These are phyloP conservation scores for Solenopsis fugax DNA, from an alignment of 1,140 invertebrate species.

Conservation along the genomic window DNA sequence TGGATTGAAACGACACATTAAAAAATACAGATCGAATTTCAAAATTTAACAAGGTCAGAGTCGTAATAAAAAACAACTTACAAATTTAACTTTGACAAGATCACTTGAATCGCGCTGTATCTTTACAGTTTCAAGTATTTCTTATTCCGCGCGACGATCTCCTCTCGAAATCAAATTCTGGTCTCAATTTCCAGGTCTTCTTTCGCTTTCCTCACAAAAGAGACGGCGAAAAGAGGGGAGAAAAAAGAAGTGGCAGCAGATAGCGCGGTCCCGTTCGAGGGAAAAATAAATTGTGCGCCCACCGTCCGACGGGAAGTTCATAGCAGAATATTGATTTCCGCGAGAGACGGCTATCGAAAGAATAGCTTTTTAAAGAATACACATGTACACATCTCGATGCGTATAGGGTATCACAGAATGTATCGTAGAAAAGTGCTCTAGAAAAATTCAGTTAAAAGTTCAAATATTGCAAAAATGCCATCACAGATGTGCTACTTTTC, in stretches of 20 bases:
- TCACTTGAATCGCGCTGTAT: slow-evolving; percentile 21
- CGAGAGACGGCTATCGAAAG: slow-evolving; percentile 42
- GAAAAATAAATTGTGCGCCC: slow-evolving; percentile 69
- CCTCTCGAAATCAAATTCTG: slow-evolving; percentile 71
- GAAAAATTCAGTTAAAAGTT: neutral
- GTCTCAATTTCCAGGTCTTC: slow-evolving; percentile 69
- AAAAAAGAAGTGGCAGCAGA: slow-evolving; percentile 48
- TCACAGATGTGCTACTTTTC: too few relatives aligned
- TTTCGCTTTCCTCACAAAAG: slow-evolving; percentile 49
- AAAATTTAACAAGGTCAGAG: neutral
- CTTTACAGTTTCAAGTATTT: slow-evolving; percentile 25
- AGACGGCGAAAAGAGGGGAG: neutral
- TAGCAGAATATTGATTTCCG: slow-evolving; percentile 76
- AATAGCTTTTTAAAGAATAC: slow-evolving; percentile 71
- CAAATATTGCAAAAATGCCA: neutral
- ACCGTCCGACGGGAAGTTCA: slow-evolving; percentile 61
- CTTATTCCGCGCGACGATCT: slow-evolving; percentile 63
- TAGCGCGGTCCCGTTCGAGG: slow-evolving; percentile 47
- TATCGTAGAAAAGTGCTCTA: neutral
- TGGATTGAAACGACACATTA: neutral
- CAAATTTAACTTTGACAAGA: neutral
- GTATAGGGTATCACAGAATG: slow-evolving; percentile 10
- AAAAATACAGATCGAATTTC: neutral
- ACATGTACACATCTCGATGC: slow-evolving; percentile 24
- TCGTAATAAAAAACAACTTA: neutral